Evolutionary conservation across 2,797 vertebrate genomes (phyloP), one percentile per base, ranked within the genome.

Genomic region (Crenuchus spilurus): DNA sequence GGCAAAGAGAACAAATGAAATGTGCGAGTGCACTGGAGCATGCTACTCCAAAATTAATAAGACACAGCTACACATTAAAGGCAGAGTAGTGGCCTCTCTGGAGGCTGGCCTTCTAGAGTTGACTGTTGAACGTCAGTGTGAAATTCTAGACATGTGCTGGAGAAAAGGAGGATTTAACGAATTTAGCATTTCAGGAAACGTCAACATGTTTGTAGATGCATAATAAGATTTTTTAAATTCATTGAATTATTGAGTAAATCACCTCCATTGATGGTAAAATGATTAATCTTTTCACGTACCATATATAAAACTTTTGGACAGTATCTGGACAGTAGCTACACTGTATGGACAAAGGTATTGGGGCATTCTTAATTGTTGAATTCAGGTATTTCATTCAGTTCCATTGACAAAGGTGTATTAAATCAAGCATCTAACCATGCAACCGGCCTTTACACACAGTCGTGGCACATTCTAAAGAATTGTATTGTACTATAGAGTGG

Each of bases 21-120:
- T 87, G 77, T 62, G 67, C 41, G 75, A 77, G 75, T 51, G 77
- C 79, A 68, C 13, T 37, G 33, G 49, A 77, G 72, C 44, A 37
- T 68, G 57, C 13, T 83, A 80, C 82, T 82, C 44, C 77, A 84
- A 82, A 86, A 87, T 85, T 83, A 88, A 88, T 86, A 79, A 84
- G 85, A 85, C 63, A 70, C 22, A 75, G 62, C 51, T 31, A 82
- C 58, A 48, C 75, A 80, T 72, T 75, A 75, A 78, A 42, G 22
- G 60, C 37, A 30, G 60, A 65, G 37, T 31, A 39, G 33, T 37
- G 64, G 22, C 52, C 76, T 84, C 75, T 66, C 35, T 67, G 31
- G 44, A 60, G 31, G 14, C 57, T 65, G 57, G 11, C 16, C 69
- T 61, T 71, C 57, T 14, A 51, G 48, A 51, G 22, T 26, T 24